phyloP scores from a whole-genome alignment of 2,888 invertebrate genomes.

The Drosophila subsilvestris region DNA sequence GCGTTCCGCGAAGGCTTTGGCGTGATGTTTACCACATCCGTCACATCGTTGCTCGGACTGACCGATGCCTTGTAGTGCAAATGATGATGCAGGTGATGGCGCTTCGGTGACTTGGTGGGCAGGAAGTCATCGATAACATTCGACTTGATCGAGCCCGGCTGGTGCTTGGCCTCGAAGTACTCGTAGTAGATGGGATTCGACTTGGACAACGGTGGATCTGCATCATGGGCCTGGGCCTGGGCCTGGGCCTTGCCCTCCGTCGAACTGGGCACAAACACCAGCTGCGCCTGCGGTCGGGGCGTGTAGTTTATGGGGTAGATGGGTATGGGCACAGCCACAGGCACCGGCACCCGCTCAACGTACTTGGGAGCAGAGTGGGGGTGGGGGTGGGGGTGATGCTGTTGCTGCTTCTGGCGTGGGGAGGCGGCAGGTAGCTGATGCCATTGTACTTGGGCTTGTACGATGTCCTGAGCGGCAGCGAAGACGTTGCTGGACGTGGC shows the following conservation, averaged over 20 bases:
- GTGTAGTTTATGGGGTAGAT: constrained; percentile 76
- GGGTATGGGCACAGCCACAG: constrained; percentile 79
- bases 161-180: constrained; percentile 84
- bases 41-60: constrained; percentile 64
- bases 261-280: constrained; percentile 80
- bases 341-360: constrained; percentile 76
- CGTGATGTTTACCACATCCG: constrained; percentile 84
- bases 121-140: constrained; percentile 76
- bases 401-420: constrained; percentile 81
- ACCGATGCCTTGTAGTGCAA: constrained; percentile 61
- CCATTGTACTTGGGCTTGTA: constrained; percentile 73
- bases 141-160: constrained; percentile 61
- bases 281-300: constrained; percentile 55
- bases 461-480: constrained; percentile 73
- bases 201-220: constrained; percentile 71
- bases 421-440: constrained; percentile 85
- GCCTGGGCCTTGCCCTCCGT: constrained; percentile 42
- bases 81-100: constrained; percentile 59
- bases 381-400: constrained; percentile 30
- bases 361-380: constrained; percentile 35
- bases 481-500: constrained; percentile 51
- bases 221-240: constrained; percentile 20
- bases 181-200: constrained; percentile 84
- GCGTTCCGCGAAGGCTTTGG: constrained; percentile 85
- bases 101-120: constrained; percentile 66